Percentiles rank a stretch among this genome's conserved stretches.
These are phyloP conservation scores for Saxidomus purpurata DNA, from an alignment of 1,140 invertebrate species.

Conservation along the genomic window DNA sequence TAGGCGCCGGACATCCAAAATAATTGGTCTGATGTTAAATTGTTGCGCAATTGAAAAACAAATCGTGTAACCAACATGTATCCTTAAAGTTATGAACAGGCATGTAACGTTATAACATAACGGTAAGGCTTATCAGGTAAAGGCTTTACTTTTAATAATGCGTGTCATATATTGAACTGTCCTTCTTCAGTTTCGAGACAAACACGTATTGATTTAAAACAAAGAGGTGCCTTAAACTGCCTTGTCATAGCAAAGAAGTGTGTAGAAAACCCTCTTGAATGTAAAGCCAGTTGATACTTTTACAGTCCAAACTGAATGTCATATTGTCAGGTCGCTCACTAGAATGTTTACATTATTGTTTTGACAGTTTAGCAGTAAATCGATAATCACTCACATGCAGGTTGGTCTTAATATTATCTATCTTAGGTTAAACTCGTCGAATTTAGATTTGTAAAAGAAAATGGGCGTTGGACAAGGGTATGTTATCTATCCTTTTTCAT, in stretches of 20 bases:
- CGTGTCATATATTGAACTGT: no score
- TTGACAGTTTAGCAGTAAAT: no score
- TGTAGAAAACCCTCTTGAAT: not conserved
- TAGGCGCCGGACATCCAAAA: slow-evolving; percentile 28
- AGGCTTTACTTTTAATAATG: no score
- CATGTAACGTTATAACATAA: not conserved
- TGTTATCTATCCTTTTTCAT: not conserved
- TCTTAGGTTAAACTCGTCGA: no score
- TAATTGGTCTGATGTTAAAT: not conserved
- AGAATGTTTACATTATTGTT: no score
- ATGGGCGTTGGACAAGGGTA: not conserved
- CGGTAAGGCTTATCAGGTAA: not conserved
- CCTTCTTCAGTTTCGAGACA: no score
- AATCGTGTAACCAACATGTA: not conserved
- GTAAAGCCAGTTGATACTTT: slow-evolving; percentile 25
- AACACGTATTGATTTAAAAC: not conserved
- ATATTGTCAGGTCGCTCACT: no score
- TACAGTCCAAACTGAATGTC: no score
- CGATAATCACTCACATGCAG: no score
- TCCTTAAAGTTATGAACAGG: not conserved
- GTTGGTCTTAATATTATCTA: no score
- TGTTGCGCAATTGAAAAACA: not conserved
- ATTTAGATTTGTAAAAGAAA: no score
- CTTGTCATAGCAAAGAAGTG: slow-evolving; percentile 10
- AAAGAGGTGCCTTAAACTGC: not conserved